Base-by-base conservation (phyloP, 2,113 vertebrate genomes). In the Chaetodon trifascialis region DNA sequence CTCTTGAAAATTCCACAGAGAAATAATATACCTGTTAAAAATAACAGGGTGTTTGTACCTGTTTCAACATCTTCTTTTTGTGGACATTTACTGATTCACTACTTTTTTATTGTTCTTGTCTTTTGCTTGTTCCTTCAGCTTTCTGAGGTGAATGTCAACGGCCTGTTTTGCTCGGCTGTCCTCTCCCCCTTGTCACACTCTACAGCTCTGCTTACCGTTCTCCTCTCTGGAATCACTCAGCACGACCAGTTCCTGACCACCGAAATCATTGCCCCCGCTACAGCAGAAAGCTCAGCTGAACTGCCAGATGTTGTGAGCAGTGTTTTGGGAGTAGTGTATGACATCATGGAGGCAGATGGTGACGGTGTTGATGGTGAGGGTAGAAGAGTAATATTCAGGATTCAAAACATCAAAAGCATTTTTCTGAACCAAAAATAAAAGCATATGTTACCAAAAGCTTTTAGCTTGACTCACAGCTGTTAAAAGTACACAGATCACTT, bases 181-280 rank as follows among this genome's bases (percentile, higher is more conserved):
- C 83, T 99, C 25, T 97, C 96, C 0, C 95, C 96, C 0, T 76
- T 97, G 55, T 97, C 97, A 0, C 75, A 88, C 34, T 89, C 46
- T 10, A 70, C 95, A 16, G 95, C 96, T 17, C 6, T 97, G 79
- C 95, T 99, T 80, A 95, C 95, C 62, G 2, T 98, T n/a, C 82
- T 97, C 23, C 77, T 76, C 51, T 54, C 92, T 4, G 84, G 86
- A 42, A 76, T 85, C 40, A 16, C 63, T 0, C 69, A 58, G 62
- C 86, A 86, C 23, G 63, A 81, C 9, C 58, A 30, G 55, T 8
- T 85, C 34, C 59, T 86, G 23, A 67, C 62, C 9, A 7, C 21
- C 0, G 62, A 79, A 9, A 52, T 44, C 2, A 42, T 80, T 19
- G 58, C 82, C 5, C 76, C 87, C 12, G 80, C 77, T 2, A 66